Conservation (phyloP, 2,797 vertebrate species). For the Lerista edwardsae region DNA sequence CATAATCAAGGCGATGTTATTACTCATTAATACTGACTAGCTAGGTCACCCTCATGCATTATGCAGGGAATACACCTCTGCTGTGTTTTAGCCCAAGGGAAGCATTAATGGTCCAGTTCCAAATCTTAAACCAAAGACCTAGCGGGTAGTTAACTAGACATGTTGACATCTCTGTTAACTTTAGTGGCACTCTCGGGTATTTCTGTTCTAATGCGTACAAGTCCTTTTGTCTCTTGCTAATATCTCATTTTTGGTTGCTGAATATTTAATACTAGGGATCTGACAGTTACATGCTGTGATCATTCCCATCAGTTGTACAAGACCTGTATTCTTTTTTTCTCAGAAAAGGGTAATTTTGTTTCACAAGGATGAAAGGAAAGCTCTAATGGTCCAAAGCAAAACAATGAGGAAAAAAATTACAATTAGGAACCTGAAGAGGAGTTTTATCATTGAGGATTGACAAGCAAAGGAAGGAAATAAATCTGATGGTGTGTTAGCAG, state of each 20-base stretch:
- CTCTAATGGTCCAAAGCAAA: conserved; percentile 50
- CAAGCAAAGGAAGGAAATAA: conserved; percentile 26
- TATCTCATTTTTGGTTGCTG: conserved; percentile 57
- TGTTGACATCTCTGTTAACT: conserved; percentile 40
- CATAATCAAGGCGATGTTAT: conserved; percentile 32
- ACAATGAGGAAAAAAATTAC: conserved; percentile 33
- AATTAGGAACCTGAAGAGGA: conserved; percentile 7
- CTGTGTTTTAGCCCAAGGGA: conserved; percentile 31
- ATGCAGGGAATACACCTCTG: conserved; percentile 1
- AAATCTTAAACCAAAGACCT: conserved; percentile 40
- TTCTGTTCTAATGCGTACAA: conserved; percentile 24
- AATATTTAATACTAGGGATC: conserved; percentile 65
- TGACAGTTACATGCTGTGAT: conserved; percentile 63
- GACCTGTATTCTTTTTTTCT: conserved; percentile 51
- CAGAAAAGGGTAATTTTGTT: conserved; percentile 44
- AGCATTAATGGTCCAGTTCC: conserved; percentile 35
- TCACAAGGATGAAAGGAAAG: conserved; percentile 62
- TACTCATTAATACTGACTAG: conserved; percentile 29
- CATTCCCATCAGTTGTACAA: conserved; percentile 36
- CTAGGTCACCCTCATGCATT: conserved; percentile 28
- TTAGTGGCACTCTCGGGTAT: conserved; percentile 18
- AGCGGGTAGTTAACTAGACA: conserved; percentile 23
- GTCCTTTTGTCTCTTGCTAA: conserved; percentile 56
- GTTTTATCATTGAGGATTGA: conserved; percentile 55
- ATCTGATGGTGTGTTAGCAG: background rate